These are phyloP conservation scores for Lepidochrysops patricia DNA, from an alignment of 2,888 invertebrate species.

Conservation along the genomic window DNA sequence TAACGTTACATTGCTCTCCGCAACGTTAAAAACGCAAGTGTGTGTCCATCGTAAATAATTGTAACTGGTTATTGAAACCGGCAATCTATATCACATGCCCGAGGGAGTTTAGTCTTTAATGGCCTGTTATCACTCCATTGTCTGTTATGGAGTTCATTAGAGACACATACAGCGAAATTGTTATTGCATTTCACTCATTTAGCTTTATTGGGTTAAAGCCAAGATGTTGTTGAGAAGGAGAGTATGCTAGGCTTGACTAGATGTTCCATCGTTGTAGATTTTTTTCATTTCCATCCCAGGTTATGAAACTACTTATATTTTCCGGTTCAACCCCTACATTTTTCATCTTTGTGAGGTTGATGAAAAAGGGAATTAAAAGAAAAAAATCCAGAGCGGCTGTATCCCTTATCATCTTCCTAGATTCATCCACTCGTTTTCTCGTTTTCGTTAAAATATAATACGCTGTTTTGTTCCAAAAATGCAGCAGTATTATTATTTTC, in stretches of 20 bases:
- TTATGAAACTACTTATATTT: too few relatives aligned
- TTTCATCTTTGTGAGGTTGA: too few relatives aligned
- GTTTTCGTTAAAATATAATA: too few relatives aligned
- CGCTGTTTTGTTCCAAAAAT: too few relatives aligned
- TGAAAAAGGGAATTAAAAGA: too few relatives aligned
- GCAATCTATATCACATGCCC: constrained; percentile 23
- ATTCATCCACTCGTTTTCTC: too few relatives aligned
- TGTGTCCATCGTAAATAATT: constrained; percentile 5
- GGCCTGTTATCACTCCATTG: constrained; percentile 20
- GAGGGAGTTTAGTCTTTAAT: constrained; percentile 22
- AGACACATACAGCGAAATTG: constrained; percentile 6
- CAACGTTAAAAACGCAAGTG: not conserved
- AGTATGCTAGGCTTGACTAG: not conserved
- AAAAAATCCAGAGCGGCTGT: too few relatives aligned
- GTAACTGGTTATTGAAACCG: constrained; percentile 27
- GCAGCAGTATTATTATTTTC: too few relatives aligned
- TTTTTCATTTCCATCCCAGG: too few relatives aligned
- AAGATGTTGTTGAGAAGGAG: not conserved
- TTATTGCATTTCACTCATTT: not conserved
- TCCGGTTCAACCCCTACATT: too few relatives aligned
- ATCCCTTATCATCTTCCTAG: too few relatives aligned
- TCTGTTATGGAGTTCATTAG: constrained; percentile 26
- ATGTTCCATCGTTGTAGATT: too few relatives aligned
- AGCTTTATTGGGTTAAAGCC: not conserved
- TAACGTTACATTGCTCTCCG: not conserved